Evolutionary conservation across 2,797 vertebrate species (phyloP).

Genomic region (Xenopus petersii): DNA sequence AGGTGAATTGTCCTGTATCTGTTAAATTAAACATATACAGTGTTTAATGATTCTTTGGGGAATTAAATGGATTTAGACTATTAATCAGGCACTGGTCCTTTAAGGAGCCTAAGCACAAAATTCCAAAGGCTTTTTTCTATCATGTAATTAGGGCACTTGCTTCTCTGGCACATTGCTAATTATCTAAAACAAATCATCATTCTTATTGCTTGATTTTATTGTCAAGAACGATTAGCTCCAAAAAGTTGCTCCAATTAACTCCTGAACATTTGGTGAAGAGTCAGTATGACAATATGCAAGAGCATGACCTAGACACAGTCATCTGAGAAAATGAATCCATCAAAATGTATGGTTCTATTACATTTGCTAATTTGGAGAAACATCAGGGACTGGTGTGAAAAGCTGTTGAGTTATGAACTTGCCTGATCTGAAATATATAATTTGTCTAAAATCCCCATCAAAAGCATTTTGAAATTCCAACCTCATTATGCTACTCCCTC

Average conservation of each 20-base stretch:
- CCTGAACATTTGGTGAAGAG: neutral
- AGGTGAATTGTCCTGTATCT: slow-evolving; percentile 69
- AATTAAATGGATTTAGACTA: slow-evolving; percentile 49
- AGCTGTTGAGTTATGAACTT: slow-evolving; percentile 38
- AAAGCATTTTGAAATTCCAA: slow-evolving; percentile 36
- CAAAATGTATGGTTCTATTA: slow-evolving; percentile 22
- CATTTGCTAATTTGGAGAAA: slow-evolving; percentile 29
- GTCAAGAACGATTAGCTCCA: slow-evolving; percentile 31
- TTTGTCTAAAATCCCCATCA: slow-evolving; percentile 31
- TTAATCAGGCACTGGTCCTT: slow-evolving; percentile 55
- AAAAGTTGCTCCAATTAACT: slow-evolving; percentile 25
- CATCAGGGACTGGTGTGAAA: slow-evolving; percentile 19
- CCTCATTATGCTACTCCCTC: slow-evolving; percentile 19
- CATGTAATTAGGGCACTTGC: neutral
- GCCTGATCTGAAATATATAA: slow-evolving; percentile 23
- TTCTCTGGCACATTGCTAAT: fast-evolving
- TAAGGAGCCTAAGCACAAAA: slow-evolving; percentile 9
- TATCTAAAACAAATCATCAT: neutral
- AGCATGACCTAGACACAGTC: slow-evolving; percentile 1
- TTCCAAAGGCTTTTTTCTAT: neutral
- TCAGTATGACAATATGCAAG: slow-evolving; percentile 16
- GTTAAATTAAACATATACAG: slow-evolving; percentile 63
- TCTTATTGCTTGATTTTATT: slow-evolving; percentile 28
- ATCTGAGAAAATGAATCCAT: slow-evolving; percentile 21
- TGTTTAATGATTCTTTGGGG: slow-evolving; percentile 56